Base-by-base conservation (phyloP, 2,113 vertebrate species). In the Sprattus sprattus region DNA sequence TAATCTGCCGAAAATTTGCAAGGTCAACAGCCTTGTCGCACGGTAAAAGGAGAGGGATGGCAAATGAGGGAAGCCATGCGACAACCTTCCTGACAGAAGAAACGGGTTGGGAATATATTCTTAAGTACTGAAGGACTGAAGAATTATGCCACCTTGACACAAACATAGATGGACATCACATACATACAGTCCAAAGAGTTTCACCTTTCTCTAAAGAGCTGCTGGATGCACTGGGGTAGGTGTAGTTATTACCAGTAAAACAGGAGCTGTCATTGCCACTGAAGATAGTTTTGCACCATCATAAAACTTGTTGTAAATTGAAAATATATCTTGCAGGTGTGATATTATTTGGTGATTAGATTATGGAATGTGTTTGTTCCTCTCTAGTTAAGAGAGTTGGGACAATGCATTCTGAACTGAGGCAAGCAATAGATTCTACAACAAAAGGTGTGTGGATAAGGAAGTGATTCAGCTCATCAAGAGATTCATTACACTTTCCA, bases 1-100 rank as follows among this genome's bases (percentile, higher is more conserved):
- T 89, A 89, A 91, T 90, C 86, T 87, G 85, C 84, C 81, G 16
- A 22, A 85, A 89, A 89, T 47, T 50, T 87, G 89, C 89, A 86
- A 82, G 87, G 89, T 90, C 87, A 16, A 89, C 87, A 90, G 81
- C 89, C 88, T 81, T 45, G 25, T 52, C 46, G 15, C 13, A 39
- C 71, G 16, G 54, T 10, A 11, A 49, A 11, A 49, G 47, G 47
- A 49, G 46, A 47, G 46, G 46, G 46, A 47, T 47, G 46, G 46
- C 52, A 81, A 60, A 88, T 2, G 46, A 10, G 9, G 46, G 46
- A 47, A 47, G 9, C 9, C 47, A 22, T 57, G 54, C 54, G 22
- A 57, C 3, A 22, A 57, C 16, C 4, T 2, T 5, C 22, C 20
- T 60, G 0, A 22, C 54, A 22, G 18, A 20, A 20, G 54, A 60